A percentile compares a stretch with the other conserved stretches of the same genome.
Evolutionary conservation across 92 coral and sea anemone genomes (phyloP).

Genomic region (Pocillopora grandis): DNA sequence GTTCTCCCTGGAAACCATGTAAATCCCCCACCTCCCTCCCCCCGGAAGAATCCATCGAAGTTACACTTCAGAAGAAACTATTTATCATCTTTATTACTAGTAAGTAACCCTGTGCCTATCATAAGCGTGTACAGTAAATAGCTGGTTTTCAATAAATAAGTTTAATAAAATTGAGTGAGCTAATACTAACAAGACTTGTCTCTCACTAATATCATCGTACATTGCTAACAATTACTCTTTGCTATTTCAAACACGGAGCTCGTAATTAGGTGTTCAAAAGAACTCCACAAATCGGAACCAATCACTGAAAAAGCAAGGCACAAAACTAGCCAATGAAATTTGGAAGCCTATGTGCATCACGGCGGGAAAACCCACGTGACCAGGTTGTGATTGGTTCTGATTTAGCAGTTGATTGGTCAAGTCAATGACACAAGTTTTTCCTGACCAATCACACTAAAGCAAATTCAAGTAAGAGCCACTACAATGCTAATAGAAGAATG

Average conservation of each 20-base stretch:
- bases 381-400: no score
- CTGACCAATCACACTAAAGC: no score
- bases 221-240: background rate
- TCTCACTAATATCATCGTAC: background rate
- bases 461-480: no score
- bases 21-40: no score
- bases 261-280: background rate
- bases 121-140: constrained; percentile 26
- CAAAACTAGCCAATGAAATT: background rate
- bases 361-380: no score
- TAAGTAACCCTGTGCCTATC: background rate
- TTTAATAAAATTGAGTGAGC: constrained; percentile 9
- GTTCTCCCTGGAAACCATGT: no score
- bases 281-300: background rate
- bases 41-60: no score
- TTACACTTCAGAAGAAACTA: background rate
- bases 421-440: no score
- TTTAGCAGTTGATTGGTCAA: no score
- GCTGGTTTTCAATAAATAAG: constrained; percentile 37
- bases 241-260: background rate
- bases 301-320: background rate
- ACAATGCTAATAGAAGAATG: no score
- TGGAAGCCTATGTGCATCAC: no score
- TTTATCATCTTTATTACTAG: constrained; percentile 9
- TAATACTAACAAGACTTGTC: background rate